Evolutionary conservation across 2,113 vertebrate genomes (phyloP).

Genomic region (Morone saxatilis): DNA sequence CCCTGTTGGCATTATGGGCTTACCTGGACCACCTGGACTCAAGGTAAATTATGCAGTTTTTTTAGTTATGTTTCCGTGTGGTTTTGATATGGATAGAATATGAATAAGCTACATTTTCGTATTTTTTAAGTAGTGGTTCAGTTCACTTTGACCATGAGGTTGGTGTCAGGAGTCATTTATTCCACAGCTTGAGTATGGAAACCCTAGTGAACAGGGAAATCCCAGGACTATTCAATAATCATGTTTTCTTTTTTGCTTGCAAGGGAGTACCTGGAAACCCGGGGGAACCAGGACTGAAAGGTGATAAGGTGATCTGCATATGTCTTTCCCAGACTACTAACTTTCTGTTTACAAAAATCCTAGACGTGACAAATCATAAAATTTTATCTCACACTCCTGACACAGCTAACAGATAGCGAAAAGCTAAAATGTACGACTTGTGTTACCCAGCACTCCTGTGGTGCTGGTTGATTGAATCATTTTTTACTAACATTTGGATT

Average conservation of each 20-base stretch:
- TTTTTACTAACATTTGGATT: neutral
- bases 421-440: neutral
- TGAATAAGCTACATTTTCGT: neutral
- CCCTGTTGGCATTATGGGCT: slow-evolving; percentile 87
- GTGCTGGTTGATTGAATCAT: neutral
- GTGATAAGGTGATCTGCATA: slow-evolving; percentile 99
- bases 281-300: slow-evolving; percentile 99
- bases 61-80: neutral
- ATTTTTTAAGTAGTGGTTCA: neutral
- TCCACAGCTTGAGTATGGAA: neutral
- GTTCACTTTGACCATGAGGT: neutral
- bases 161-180: slow-evolving; percentile 9
- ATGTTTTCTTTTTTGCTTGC: slow-evolving; percentile 44
- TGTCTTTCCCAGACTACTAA: slow-evolving; percentile 88
- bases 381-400: neutral
- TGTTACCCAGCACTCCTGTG: neutral
- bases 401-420: neutral
- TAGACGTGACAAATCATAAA: neutral
- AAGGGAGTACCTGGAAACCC: slow-evolving; percentile 94
- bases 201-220: neutral
- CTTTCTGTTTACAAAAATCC: neutral
- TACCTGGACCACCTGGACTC: slow-evolving; percentile 90
- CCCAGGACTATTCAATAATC: neutral
- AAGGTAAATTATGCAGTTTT: slow-evolving; percentile 86
- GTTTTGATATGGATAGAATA: neutral